Conservation (phyloP, 2,113 vertebrate species). For the Lonchura striata region DNA sequence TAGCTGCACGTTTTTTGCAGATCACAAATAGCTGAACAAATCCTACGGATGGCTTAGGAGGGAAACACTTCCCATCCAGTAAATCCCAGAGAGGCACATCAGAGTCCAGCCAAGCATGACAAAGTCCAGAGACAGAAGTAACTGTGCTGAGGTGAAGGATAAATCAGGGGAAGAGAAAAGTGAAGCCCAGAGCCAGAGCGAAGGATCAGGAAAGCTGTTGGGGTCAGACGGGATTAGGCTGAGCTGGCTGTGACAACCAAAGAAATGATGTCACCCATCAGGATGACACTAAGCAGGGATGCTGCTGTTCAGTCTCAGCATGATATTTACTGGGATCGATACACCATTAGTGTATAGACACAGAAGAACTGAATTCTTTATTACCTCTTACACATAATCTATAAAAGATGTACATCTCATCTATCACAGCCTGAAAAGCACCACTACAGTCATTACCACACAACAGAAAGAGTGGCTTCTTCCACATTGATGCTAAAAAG, state of each 20-base stretch:
- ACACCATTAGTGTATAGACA: not conserved
- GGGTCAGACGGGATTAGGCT: not conserved
- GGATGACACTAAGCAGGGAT: not conserved
- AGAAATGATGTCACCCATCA: not conserved
- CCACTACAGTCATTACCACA: not conserved
- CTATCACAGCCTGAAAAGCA: not conserved
- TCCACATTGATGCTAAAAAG: not conserved
- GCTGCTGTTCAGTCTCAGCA: not conserved
- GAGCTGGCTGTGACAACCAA: not conserved
- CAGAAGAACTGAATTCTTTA: not conserved
- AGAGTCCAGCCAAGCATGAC: not conserved
- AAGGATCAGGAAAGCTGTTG: not conserved
- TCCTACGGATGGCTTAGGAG: not conserved
- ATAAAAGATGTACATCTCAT: not conserved
- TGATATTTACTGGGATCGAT: conserved; percentile 6
- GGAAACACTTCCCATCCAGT: not conserved
- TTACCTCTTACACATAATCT: not conserved
- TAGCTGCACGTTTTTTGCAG: not conserved
- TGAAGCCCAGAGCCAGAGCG: not conserved
- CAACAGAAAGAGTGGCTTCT: not conserved
- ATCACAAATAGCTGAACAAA: not conserved
- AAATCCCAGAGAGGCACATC: not conserved
- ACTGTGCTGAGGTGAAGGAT: not conserved
- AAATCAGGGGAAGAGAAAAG: not conserved
- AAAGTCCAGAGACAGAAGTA: not conserved